Evolutionary conservation across 1,140 invertebrate species (phyloP).

Genomic region (Heliconius melpomene): DNA sequence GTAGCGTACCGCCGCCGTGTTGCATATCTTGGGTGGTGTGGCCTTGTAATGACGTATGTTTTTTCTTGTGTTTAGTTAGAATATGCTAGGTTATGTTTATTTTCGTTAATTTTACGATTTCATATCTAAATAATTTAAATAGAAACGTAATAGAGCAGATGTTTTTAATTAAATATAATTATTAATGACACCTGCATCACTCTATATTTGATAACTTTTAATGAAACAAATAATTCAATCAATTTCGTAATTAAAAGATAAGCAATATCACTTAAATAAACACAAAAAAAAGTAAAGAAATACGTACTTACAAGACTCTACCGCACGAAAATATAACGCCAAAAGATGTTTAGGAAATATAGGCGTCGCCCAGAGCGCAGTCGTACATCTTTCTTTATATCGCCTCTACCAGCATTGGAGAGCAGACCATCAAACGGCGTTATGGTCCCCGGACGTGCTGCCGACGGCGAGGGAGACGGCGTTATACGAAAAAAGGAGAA

Average conservation of each 20-base stretch:
- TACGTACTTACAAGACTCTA: slow-evolving; percentile 68
- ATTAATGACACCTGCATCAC: too few species aligned
- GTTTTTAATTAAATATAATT: too few species aligned
- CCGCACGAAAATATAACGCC: slow-evolving; percentile 68
- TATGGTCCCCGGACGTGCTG: slow-evolving; percentile 83
- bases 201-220: too few species aligned
- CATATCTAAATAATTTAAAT: not conserved
- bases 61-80: not conserved
- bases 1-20: slow-evolving; percentile 78
- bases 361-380: slow-evolving; percentile 84
- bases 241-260: not conserved
- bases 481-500: slow-evolving; percentile 55
- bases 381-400: slow-evolving; percentile 88
- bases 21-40: slow-evolving; percentile 78
- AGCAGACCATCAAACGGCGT: slow-evolving; percentile 89
- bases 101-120: not conserved
- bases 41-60: slow-evolving; percentile 57
- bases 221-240: not conserved
- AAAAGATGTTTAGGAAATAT: slow-evolving; percentile 80
- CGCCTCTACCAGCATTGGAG: slow-evolving; percentile 88
- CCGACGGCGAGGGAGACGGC: slow-evolving; percentile 78
- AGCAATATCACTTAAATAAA: not conserved
- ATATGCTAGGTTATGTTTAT: not conserved
- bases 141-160: too few species aligned
- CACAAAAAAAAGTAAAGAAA: slow-evolving; percentile 24